Evolutionary conservation across 2,113 vertebrate species (phyloP), one percentile per base, ranked within the genome.

Genomic region (Hippopotamus amphibius): DNA sequence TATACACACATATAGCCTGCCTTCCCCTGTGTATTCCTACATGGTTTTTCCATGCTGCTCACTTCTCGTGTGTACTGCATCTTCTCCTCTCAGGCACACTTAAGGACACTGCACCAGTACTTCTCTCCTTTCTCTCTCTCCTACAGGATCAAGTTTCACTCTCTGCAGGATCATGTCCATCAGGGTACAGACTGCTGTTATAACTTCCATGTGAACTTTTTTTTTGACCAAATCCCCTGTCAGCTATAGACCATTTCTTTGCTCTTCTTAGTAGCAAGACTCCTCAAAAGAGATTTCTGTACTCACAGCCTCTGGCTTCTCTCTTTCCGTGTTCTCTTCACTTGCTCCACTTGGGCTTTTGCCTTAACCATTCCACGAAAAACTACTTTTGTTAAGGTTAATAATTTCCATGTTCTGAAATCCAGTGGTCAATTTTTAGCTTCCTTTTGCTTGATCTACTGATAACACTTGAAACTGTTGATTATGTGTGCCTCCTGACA

Each of bases 11-110:
- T 6, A 43, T 28, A 71, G 15, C 46, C 24, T 81, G 65, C 30
- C 10, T 82, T 48, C 50, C 14, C 5, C 41, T 5, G 0, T 17
- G 6, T n/a, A 11, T 43, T 17, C 13, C 7, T 24, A 26, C 26
- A 69, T 91, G 30, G n/a, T 69, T 17, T 28, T 11, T 2, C 76
- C 37, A 28, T 12, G 0, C 24, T 48, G 1, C 41, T 71, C 30
- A 9, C 65, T 33, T 17, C 41, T 37, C 5, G 2, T 14, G 13
- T 46, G 28, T 43, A 28, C 4, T 26, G 3, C 53, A n/a, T 59
- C 41, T 46, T 21, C 46, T 22, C 17, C 63, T 82, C 21, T 82
- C 53, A 14, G 59, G 41, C 41, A 46, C 16, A 48, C 30, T 46
- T 41, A 59, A 28, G 41, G 28, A 71, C 41, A 19, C 17, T 59